Evolutionary conservation across 2,113 vertebrate species (phyloP).

Genomic region (Piaya cayana): DNA sequence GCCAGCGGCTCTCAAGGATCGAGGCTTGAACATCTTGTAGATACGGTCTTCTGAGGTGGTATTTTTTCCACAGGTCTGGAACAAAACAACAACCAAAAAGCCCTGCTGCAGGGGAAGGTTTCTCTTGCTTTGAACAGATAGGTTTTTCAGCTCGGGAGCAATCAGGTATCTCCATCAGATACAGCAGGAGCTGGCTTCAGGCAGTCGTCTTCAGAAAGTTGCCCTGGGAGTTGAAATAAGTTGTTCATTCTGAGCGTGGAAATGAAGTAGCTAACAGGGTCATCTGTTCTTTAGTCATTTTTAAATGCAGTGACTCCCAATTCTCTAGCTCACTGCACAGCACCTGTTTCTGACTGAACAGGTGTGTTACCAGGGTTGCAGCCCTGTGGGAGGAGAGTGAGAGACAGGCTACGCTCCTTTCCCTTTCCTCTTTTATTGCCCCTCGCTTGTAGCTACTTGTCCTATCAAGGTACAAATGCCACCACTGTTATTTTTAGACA

Average conservation of each 20-base stretch:
- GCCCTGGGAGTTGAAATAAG: not conserved
- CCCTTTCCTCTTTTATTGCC: not conserved
- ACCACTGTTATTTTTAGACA: not conserved
- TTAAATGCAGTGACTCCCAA: not conserved
- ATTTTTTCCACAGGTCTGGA: not conserved
- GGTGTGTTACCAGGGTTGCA: not conserved
- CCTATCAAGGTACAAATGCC: accelerated
- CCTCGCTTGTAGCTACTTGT: not conserved
- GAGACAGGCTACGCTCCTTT: not conserved
- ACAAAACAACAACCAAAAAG: not conserved
- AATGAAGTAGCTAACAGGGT: not conserved
- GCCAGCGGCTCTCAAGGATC: too few species aligned
- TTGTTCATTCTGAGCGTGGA: not conserved
- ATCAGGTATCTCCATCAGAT: accelerated
- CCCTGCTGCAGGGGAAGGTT: accelerated
- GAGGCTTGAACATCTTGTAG: too few species aligned
- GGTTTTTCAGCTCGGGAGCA: not conserved
- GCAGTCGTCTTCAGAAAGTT: not conserved
- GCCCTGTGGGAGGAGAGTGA: not conserved
- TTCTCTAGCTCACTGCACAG: not conserved
- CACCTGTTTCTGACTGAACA: not conserved
- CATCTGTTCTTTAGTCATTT: not conserved
- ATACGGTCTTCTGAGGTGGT: not conserved
- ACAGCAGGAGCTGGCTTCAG: not conserved
- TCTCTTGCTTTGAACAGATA: not conserved